Evolutionary conservation across 2,797 vertebrate genomes (phyloP), one percentile per base, ranked within the genome.

Genomic region (Cyclura pinguis): DNA sequence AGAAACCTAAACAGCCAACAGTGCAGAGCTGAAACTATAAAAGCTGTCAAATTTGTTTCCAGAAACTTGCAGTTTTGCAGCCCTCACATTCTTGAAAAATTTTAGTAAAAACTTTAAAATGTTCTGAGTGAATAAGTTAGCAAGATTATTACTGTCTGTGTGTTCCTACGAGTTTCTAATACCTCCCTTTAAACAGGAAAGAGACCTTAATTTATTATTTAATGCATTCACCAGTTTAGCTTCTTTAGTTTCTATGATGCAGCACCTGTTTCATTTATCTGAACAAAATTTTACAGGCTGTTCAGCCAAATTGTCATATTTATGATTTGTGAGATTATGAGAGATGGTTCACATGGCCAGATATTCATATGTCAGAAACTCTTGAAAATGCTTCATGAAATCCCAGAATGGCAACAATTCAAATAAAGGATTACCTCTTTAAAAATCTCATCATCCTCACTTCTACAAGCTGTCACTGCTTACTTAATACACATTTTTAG

Each of bases 21-120:
- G 1, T 91, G 91, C 84, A 84, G 42, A 92, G 67, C 0, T 7
- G 69, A 73, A 93, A 29, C 74, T 90, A 90, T 67, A 72, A 91
- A 90, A 91, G 85, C 59, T 84, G 38, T 89, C 86, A 95, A 88
- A 81, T 16, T 90, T 90, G 76, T 91, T 95, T 93, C 91, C 93
- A 93, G 80, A 77, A 93, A 90, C 57, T 91, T 95, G 50, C 72
- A 91, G 59, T 38, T 82, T 83, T 91, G 83, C 93, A 93, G 73
- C 83, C 86, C 84, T 94, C 22, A 2, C 72, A 86, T 94, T 93
- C 94, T 91, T 93, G 72, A 92, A 93, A 89, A 89, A 29, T 74
- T 90, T 92, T 87, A 90, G 80, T 89, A 90, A 94, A 91, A 93
- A 80, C n/a, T 93, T 91, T 77, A 93, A 91, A 64, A 84, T 0